A percentile compares a stretch with the other conserved stretches of the same genome.
These are phyloP conservation scores for Xiphophorus birchmanni DNA, from an alignment of 2,797 vertebrate species.

Conservation along the genomic window DNA sequence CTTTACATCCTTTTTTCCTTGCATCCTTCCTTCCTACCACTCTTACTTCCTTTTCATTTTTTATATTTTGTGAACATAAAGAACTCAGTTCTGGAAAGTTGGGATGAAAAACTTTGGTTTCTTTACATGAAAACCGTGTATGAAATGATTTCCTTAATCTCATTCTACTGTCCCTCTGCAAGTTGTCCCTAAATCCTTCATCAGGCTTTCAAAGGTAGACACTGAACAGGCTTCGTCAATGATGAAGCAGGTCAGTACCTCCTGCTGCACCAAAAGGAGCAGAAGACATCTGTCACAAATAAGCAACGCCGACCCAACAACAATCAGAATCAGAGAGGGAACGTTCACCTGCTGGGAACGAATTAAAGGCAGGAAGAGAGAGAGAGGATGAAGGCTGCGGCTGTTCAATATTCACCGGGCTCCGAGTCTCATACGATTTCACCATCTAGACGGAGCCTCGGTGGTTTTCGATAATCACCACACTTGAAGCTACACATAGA, in stretches of 20 bases:
- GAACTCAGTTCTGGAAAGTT: not conserved
- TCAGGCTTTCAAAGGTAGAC: slow-evolving; percentile 24
- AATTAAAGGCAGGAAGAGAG: slow-evolving; percentile 50
- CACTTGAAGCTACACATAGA: slow-evolving; percentile 55
- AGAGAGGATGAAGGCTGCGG: slow-evolving; percentile 29
- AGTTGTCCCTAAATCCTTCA: not conserved
- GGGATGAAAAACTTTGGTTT: not conserved
- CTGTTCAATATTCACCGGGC: slow-evolving; percentile 58
- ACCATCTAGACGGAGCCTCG: slow-evolving; percentile 32
- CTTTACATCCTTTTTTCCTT: not conserved
- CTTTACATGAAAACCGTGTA: not conserved
- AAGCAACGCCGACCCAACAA: slow-evolving; percentile 52
- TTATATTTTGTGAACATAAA: not conserved
- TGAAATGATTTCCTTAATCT: not conserved
- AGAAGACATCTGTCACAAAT: slow-evolving; percentile 29
- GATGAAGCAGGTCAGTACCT: slow-evolving; percentile 32
- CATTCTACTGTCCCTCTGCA: not conserved
- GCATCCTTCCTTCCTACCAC: not conserved
- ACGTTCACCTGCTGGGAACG: slow-evolving; percentile 58
- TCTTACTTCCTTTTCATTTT: not conserved
- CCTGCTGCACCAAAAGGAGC: slow-evolving; percentile 17
- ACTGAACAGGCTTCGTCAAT: slow-evolving; percentile 37
- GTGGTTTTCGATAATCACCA: slow-evolving; percentile 66
- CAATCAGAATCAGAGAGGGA: slow-evolving; percentile 62
- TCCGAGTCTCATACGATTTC: slow-evolving; percentile 43